Conservation (phyloP, 2,888 invertebrate genomes). For the Unio pictorum region DNA sequence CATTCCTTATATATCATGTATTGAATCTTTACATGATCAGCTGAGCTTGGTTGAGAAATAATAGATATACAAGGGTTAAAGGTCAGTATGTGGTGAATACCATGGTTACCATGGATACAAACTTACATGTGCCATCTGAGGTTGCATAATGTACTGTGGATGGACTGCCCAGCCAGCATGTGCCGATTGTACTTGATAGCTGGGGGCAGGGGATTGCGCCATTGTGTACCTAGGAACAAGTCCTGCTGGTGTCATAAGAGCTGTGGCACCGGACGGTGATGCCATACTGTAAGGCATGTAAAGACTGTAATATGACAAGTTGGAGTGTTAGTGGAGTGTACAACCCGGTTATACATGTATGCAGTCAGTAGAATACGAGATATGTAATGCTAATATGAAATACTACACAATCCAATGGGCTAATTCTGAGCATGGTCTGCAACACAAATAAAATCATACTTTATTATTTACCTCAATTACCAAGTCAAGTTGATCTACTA, state of each 20-base stretch:
- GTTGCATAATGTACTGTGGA: slow-evolving; percentile 63
- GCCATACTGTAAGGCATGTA: slow-evolving; percentile 58
- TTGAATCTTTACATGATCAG: background rate
- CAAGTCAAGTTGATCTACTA: no score
- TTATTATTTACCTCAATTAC: no score
- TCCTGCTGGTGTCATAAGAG: slow-evolving; percentile 54
- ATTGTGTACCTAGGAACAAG: slow-evolving; percentile 60
- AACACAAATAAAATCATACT: no score
- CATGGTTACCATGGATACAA: background rate
- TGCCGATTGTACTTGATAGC: slow-evolving; percentile 62
- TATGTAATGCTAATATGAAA: no score
- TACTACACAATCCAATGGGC: no score
- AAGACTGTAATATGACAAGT: slow-evolving; percentile 23
- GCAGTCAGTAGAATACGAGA: no score
- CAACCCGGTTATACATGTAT: no score
- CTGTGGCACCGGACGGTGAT: slow-evolving; percentile 35
- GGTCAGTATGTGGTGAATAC: background rate
- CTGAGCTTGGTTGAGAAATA: background rate
- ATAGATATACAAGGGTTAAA: background rate
- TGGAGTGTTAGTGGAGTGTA: background rate
- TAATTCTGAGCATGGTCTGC: no score
- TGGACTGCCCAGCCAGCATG: slow-evolving; percentile 40
- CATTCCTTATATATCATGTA: background rate
- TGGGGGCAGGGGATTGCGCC: slow-evolving; percentile 65
- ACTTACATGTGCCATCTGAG: slow-evolving; percentile 62